These are phyloP conservation scores for Catocala sponsa DNA, from an alignment of 2,888 invertebrate species.

Conservation along the genomic window DNA sequence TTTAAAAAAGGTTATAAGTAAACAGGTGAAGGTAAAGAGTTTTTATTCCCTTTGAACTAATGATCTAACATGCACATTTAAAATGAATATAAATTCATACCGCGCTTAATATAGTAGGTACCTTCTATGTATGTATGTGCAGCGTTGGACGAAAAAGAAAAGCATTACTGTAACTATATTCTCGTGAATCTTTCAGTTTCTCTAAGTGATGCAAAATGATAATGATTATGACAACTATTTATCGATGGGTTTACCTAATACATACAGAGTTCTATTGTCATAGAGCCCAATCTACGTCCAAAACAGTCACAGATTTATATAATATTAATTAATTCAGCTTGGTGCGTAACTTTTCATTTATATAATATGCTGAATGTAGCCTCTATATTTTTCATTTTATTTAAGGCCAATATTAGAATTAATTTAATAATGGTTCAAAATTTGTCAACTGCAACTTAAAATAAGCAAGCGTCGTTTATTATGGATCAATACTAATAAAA, in stretches of 20 bases:
- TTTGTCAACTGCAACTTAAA: no score
- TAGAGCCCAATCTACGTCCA: background rate
- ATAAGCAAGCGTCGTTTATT: no score
- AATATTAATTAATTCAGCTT: background rate
- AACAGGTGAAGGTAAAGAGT: background rate
- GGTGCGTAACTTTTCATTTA: background rate
- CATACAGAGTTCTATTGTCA: background rate
- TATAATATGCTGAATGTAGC: background rate
- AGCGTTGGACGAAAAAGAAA: conserved; percentile 43
- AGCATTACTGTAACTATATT: conserved; percentile 68
- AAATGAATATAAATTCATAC: conserved; percentile 34
- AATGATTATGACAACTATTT: background rate
- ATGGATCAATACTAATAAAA: background rate
- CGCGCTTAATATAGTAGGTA: conserved; percentile 41
- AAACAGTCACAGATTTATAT: no score
- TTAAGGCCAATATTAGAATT: no score
- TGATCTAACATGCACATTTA: conserved; percentile 37
- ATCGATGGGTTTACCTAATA: background rate
- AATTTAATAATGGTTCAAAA: no score
- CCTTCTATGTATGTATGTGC: conserved; percentile 42
- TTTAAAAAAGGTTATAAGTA: no score
- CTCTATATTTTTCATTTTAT: no score
- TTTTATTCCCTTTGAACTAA: background rate
- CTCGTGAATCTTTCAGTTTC: conserved; percentile 56
- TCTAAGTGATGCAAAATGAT: conserved; percentile 18